Percentiles rank a stretch among this genome's conserved stretches.
Conservation (phyloP, 2,888 invertebrate species). For the Meganola albula region DNA sequence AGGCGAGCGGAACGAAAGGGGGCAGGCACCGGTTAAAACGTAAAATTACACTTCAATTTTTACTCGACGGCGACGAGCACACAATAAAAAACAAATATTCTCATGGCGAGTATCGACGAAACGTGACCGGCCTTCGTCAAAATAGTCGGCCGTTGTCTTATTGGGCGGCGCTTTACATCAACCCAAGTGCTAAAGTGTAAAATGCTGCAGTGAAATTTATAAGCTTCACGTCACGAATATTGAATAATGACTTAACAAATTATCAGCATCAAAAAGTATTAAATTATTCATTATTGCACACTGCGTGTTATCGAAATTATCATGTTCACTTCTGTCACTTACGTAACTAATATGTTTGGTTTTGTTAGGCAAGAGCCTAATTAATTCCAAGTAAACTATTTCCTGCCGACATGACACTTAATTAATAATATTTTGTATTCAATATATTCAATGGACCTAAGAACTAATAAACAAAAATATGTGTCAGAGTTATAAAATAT, state of each 20-base stretch:
- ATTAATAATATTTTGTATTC: conserved; percentile 29
- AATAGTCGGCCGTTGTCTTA: conserved; percentile 73
- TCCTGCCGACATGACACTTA: conserved; percentile 13
- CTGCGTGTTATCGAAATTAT: conserved; percentile 32
- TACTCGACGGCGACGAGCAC: conserved; percentile 67
- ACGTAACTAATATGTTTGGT: conserved; percentile 15
- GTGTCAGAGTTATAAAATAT: conserved; percentile 60
- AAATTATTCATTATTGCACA: conserved; percentile 40
- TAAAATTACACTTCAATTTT: conserved; percentile 77
- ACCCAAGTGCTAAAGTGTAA: conserved; percentile 75
- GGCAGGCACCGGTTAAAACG: conserved; percentile 75
- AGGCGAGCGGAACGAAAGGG: conserved; percentile 77
- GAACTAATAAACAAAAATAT: conserved; percentile 41
- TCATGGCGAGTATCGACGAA: conserved; percentile 75
- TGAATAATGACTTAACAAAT: conserved; percentile 70
- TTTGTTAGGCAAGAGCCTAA: conserved; percentile 11
- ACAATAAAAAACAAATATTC: conserved; percentile 78
- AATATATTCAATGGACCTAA: conserved; percentile 35
- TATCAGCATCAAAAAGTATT: conserved; percentile 51
- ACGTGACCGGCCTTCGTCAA: conserved; percentile 77
- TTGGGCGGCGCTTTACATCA: conserved; percentile 68
- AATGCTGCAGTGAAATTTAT: conserved; percentile 72
- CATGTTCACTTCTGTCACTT: conserved; percentile 26
- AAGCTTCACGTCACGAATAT: conserved; percentile 70
- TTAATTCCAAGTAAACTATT: conserved; percentile 17